Evolutionary conservation across 2,797 vertebrate genomes (phyloP), one percentile per base, ranked within the genome.

Genomic region (Acrossocheilus wenchowensis): DNA sequence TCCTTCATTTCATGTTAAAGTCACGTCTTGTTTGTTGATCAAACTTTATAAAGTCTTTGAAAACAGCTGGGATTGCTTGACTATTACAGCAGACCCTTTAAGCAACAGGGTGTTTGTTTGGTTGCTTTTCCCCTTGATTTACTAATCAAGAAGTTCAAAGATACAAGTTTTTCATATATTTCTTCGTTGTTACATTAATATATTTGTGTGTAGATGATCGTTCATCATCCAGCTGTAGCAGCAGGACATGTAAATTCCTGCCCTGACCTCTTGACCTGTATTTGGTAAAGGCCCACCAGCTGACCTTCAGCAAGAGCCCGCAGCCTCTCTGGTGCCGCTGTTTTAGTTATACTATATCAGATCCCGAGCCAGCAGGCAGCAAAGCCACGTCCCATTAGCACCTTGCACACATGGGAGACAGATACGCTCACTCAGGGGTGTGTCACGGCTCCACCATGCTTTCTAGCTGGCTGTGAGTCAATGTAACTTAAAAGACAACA

Each of bases 321-420:
- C 43, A 26, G 81, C 81, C 52, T 75, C 71, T 85, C 69, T 68
- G 82, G 41, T 89, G 82, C 85, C 85, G 50, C 79, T 87, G 87
- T 89, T 91, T 89, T 87, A 82, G 81, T 66, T 79, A 30, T 30
- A 77, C 60, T 82, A 64, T 64, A 82, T 74, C 81, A 87, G 36
- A 88, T 88, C 84, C 73, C 66, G 72, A 41, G 7, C 71, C 43
- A 80, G 60, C 39, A 60, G 74, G 68, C 62, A 82, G 82, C 81
- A 87, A 48, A 85, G 82, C 74, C 75, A 75, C 26, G 39, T 19
- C 77, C 87, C 73, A 89, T 90, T 91, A 89, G 69, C 87, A 81
- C 86, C 68, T 78, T 19, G 26, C 82, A 79, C 85, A 81, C 54
- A 69, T 41, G 87, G 66, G 84, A 86, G 77, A 75, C 26, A 26